These are phyloP conservation scores for Tetrax tetrax DNA, from an alignment of 2,113 vertebrate species.

Conservation along the genomic window DNA sequence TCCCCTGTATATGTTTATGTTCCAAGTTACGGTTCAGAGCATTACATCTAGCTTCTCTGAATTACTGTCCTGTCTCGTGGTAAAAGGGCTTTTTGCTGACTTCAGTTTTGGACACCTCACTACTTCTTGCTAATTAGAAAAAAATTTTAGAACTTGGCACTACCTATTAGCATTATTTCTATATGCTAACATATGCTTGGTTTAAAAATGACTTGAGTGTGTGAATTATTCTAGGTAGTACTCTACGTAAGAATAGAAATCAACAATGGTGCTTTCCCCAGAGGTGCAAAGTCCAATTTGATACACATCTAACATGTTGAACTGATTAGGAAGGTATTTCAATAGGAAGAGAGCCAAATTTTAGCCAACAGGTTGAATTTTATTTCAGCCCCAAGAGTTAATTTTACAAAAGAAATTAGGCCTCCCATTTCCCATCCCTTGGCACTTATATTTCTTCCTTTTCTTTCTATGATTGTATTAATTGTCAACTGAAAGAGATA, in stretches of 20 bases:
- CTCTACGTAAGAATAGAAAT: not conserved
- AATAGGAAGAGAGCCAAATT: slow-evolving; percentile 16
- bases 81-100: not conserved
- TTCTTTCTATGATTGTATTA: slow-evolving; percentile 1
- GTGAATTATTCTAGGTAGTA: not conserved
- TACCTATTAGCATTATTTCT: not conserved
- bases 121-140: not conserved
- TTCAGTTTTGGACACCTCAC: not conserved
- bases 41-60: not conserved
- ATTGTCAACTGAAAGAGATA: not conserved
- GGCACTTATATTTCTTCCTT: not conserved
- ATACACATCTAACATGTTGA: not conserved
- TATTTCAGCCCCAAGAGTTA: slow-evolving; percentile 29
- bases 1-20: not conserved
- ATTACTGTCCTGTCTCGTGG: not conserved
- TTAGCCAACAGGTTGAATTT: slow-evolving; percentile 50
- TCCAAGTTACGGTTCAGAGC: not conserved
- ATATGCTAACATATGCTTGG: not conserved
- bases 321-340: slow-evolving; percentile 36
- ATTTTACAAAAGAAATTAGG: slow-evolving; percentile 31
- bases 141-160: not conserved
- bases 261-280: not conserved
- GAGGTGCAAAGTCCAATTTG: not conserved
- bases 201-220: not conserved
- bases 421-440: slow-evolving; percentile 33